These are phyloP conservation scores for Prionchulus punctatus DNA, from an alignment of 2,888 invertebrate genomes.

Conservation along the genomic window DNA sequence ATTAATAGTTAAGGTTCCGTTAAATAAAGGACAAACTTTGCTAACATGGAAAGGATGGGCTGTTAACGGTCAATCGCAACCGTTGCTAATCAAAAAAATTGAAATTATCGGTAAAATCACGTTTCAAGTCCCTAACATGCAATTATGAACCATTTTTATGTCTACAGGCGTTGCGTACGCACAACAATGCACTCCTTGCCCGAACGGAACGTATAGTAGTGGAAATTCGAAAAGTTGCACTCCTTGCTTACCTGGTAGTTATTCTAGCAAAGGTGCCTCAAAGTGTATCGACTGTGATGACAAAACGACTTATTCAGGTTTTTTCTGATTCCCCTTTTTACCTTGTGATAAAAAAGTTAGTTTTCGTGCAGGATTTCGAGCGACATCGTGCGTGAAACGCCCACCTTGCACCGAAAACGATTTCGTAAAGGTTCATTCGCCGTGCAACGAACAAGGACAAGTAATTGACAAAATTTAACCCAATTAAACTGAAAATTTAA, in stretches of 20 bases:
- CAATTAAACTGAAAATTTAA: neutral
- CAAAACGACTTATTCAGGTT: neutral
- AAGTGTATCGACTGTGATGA: neutral
- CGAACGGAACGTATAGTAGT: conserved; percentile 37
- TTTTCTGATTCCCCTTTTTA: too few species aligned
- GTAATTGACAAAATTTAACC: conserved; percentile 17
- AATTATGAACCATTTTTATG: neutral
- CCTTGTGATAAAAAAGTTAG: too few species aligned
- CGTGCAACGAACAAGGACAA: conserved; percentile 38
- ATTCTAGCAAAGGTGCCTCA: conserved; percentile 11
- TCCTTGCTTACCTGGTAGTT: conserved; percentile 39
- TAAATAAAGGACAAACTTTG: conserved; percentile 9
- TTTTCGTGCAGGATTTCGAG: conserved; percentile 36
- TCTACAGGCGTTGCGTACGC: conserved; percentile 43
- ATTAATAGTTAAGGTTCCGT: neutral
- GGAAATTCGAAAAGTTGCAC: conserved; percentile 34
- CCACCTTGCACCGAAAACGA: conserved; percentile 41
- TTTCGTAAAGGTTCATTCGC: conserved; percentile 39
- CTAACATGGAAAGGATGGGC: conserved; percentile 5
- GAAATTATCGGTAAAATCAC: conserved; percentile 1
- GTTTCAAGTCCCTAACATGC: neutral
- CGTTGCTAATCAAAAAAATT: neutral
- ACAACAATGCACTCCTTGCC: conserved; percentile 37
- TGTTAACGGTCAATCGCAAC: neutral
- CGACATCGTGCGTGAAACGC: conserved; percentile 36